Evolutionary conservation across 2,113 vertebrate species (phyloP), one percentile per base, ranked within the genome.

Genomic region (Calypte anna): DNA sequence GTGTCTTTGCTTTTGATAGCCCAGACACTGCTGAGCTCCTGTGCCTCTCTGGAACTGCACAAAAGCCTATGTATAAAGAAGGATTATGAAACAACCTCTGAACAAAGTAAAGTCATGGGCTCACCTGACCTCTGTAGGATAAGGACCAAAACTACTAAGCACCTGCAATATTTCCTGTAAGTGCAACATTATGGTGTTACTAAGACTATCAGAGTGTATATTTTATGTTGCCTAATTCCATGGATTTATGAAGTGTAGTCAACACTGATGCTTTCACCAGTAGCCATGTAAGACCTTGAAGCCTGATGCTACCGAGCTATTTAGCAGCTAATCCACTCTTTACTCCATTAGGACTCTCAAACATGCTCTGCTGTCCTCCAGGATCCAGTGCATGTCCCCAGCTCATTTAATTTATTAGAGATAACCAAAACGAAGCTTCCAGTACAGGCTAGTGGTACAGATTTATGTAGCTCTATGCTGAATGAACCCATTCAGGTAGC

Each of bases 181-280:
- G 24, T 22, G 43, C 43, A 87, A 59, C 15, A 33, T 16, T 16
- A 10, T 27, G 70, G 30, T 22, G 25, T 59, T 7, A 28, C 20
- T 10, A 36, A 77, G 64, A 46, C 50, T 62, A 31, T 43, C 77
- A 81, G 57, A 75, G 57, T 4, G 5, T 10, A 31, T 18, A 58
- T 8, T 44, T 33, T 8, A 2, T 0, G 1, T 0, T 77, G 70
- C 53, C 43, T 16, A 6, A 51, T 4, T 38, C 40, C n/a, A 51
- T 0, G 7, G 58, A 25, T 38, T n/a, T 43, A 2, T 1, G 16
- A 59, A 59, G 69, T 2, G 7, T 1, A 0, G 59, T 17, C 18
- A 15, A 58, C 12, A 5, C 21, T 3, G 28, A n/a, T 10, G 66
- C 22, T 14, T 57, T 33, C 31, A 69, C n/a, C 62, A 59, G 58